phyloP scores from a whole-genome alignment of 2,888 invertebrate species.

The Andrena praecox region DNA sequence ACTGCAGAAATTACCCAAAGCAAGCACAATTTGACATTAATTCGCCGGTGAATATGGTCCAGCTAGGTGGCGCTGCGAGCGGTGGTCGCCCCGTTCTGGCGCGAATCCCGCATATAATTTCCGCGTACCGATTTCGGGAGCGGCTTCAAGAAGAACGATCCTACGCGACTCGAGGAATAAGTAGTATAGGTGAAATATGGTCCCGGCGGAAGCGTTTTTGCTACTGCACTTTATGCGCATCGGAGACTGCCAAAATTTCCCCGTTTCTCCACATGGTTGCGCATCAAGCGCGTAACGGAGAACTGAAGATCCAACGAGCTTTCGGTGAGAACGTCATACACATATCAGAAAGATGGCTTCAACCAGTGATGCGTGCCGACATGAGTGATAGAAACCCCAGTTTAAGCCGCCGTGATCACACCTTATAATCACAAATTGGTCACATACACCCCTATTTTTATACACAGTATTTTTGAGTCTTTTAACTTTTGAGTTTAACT shows the following conservation, averaged over 20 bases:
- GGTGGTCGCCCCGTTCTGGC: conserved; percentile 55
- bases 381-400: not conserved
- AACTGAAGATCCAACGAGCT: not conserved
- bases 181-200: conserved; percentile 73
- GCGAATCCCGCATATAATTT: conserved; percentile 73
- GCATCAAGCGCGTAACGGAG: conserved; percentile 42
- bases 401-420: not conserved
- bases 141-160: conserved; percentile 69
- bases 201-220: conserved; percentile 71
- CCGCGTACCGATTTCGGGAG: conserved; percentile 47
- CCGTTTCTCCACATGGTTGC: conserved; percentile 65
- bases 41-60: conserved; percentile 57
- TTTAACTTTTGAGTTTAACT: no score
- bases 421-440: no score
- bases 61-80: conserved; percentile 35
- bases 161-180: conserved; percentile 61
- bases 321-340: conserved; percentile 19
- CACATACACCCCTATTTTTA: no score
- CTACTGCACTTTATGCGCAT: conserved; percentile 62
- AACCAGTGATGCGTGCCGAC: not conserved
- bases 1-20: conserved; percentile 4
- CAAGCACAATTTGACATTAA: conserved; percentile 57
- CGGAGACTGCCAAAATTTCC: conserved; percentile 69
- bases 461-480: no score
- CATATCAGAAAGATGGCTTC: conserved; percentile 21